Evolutionary conservation across 1,140 invertebrate species (phyloP), one percentile per base, ranked within the genome.

Genomic region (Drosophila sechellia): DNA sequence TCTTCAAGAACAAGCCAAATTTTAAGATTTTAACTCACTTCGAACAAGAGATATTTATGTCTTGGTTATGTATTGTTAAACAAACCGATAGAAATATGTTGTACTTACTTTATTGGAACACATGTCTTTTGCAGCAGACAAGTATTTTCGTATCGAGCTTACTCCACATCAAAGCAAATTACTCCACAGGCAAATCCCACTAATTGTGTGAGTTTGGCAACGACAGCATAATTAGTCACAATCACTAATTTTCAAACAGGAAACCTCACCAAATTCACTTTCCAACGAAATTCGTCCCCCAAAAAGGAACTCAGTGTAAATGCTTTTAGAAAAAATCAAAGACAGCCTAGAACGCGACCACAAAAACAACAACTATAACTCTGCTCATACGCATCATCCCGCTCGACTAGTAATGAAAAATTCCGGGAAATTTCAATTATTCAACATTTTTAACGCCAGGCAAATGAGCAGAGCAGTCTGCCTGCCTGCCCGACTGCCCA

Each of bases 391-490:
- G 68, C 49, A 20, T 10, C 39, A 55, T 40, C 39, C 37, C 55
- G 57, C 50, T 45, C 57, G 59, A 77, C 48, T 72, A 87, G 75
- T 64, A 75, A 84, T 85, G 77, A 77, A 89, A 70, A 87, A 79
- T 87, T 87, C 84, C 50, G 46, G 74, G 84, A 87, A 87, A 84
- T 87, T 87, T 89, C 81, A 89, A 87, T 89, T 87, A 87, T 87
- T 87, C 84, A 87, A 87, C 79, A 87, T 87, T 89, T 89, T 89
- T 87, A 89, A 87, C 83, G 83, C 83, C 83, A 83, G 65, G 83
- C 65, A 87, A 87, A 83, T 81, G 74, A 61, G 79, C 57, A 49
- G 40, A 63, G 31, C 31, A 64, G 69, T 49, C 53, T 34, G 45
- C 45, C 53, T 34, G 45, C 45, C 53, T 45, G 22, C 53, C 50